These are phyloP conservation scores for Oxystoma pomonae DNA, from an alignment of 2,888 invertebrate species.

Conservation along the genomic window DNA sequence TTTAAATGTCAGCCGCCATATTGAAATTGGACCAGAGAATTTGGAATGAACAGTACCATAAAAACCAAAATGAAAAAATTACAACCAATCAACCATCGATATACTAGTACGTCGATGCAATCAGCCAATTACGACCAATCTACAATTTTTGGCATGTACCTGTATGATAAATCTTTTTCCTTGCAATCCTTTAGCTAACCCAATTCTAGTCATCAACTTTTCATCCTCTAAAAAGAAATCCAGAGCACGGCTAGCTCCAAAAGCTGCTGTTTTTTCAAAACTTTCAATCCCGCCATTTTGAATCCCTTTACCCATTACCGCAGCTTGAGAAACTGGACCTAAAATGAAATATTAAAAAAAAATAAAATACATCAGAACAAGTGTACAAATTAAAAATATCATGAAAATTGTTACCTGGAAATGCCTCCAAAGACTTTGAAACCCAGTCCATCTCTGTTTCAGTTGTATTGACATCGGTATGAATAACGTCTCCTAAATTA, in stretches of 20 bases:
- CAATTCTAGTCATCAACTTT: conserved; percentile 32
- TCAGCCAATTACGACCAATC: too few species aligned
- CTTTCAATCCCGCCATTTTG: conserved; percentile 36
- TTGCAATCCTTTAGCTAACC: conserved; percentile 30
- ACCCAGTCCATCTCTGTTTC: conserved; percentile 39
- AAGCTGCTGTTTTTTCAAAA: conserved; percentile 33
- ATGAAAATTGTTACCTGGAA: conserved; percentile 23
- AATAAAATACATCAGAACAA: neutral
- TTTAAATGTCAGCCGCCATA: too few species aligned
- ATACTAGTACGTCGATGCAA: too few species aligned
- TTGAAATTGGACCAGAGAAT: too few species aligned
- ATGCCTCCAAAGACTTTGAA: conserved; percentile 23
- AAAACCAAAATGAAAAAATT: too few species aligned
- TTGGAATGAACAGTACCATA: too few species aligned
- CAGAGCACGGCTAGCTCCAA: conserved; percentile 35
- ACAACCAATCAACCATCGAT: too few species aligned
- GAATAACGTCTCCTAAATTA: conserved; percentile 34
- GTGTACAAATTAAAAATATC: neutral
- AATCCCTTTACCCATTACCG: conserved; percentile 35
- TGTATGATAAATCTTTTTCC: conserved; percentile 43
- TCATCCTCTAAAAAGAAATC: conserved; percentile 37
- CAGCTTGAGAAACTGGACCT: conserved; percentile 23
- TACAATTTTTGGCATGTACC: too few species aligned
- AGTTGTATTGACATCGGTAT: conserved; percentile 40
- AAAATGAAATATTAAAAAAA: conserved; percentile 10